Evolutionary conservation across 2,113 vertebrate species (phyloP).

Genomic region (Lophotis ruficrista): DNA sequence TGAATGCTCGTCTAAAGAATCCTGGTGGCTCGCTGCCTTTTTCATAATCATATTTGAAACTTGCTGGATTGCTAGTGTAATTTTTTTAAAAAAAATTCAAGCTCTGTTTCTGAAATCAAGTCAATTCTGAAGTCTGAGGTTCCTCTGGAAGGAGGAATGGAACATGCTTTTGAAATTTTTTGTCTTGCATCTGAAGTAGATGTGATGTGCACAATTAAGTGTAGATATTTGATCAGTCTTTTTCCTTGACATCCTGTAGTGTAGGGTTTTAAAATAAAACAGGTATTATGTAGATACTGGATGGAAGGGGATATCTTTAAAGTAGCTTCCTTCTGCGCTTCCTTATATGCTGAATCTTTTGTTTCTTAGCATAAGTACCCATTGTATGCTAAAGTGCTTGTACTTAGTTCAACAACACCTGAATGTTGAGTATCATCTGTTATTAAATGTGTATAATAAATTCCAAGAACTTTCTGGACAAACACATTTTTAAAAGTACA

Average conservation of each 20-base stretch:
- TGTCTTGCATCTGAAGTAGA: neutral
- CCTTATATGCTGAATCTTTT: neutral
- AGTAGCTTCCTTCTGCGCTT: neutral
- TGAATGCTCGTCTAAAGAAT: neutral
- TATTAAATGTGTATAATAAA: neutral
- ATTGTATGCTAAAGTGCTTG: conserved; percentile 1
- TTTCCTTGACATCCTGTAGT: neutral
- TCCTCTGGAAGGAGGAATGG: neutral
- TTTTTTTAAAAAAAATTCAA: neutral
- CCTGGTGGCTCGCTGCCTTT: neutral
- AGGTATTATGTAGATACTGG: neutral
- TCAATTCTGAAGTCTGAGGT: neutral
- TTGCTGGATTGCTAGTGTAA: neutral
- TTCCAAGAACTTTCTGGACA: neutral
- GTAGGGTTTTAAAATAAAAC: neutral
- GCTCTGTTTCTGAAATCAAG: neutral
- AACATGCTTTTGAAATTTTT: neutral
- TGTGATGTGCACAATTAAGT: neutral
- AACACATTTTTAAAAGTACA: neutral
- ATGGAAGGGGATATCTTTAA: neutral
- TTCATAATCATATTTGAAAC: neutral
- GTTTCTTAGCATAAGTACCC: neutral
- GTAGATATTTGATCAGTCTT: neutral
- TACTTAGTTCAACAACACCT: neutral
- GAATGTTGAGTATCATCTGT: neutral